A percentile compares a stretch with the other conserved stretches of the same genome.
Conservation (phyloP, 2,113 vertebrate genomes). For the Callorhinus ursinus region DNA sequence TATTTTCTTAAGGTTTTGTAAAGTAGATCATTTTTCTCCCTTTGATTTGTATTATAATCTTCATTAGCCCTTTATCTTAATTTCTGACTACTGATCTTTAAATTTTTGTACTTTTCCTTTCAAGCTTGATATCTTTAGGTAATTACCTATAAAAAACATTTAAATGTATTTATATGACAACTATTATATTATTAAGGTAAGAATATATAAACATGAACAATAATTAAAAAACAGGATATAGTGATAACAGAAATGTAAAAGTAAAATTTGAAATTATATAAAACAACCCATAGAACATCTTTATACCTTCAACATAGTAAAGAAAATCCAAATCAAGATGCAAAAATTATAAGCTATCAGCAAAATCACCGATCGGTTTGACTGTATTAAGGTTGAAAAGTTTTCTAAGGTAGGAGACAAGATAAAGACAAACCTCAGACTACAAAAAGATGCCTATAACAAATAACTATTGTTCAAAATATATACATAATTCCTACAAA, state of each 20-base stretch:
- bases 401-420: background rate
- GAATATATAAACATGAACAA: background rate
- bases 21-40: background rate
- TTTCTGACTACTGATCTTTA: slow-evolving; percentile 43
- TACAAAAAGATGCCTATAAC: background rate
- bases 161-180: slow-evolving; percentile 18
- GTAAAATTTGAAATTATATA: background rate
- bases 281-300: background rate
- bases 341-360: background rate
- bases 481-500: background rate
- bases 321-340: background rate
- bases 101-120: slow-evolving; percentile 45
- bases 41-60: slow-evolving; percentile 37
- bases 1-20: too few relatives aligned
- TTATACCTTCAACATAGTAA: background rate
- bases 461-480: background rate
- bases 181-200: background rate
- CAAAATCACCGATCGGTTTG: background rate
- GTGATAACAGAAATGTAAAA: background rate
- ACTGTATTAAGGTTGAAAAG: background rate
- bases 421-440: background rate
- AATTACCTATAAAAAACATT: slow-evolving; percentile 7
- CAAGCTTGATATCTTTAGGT: slow-evolving; percentile 3
- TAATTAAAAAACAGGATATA: background rate
- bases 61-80: slow-evolving; percentile 26